These are phyloP conservation scores for Lateolabrax maculatus DNA, from an alignment of 2,797 vertebrate species.

Conservation along the genomic window DNA sequence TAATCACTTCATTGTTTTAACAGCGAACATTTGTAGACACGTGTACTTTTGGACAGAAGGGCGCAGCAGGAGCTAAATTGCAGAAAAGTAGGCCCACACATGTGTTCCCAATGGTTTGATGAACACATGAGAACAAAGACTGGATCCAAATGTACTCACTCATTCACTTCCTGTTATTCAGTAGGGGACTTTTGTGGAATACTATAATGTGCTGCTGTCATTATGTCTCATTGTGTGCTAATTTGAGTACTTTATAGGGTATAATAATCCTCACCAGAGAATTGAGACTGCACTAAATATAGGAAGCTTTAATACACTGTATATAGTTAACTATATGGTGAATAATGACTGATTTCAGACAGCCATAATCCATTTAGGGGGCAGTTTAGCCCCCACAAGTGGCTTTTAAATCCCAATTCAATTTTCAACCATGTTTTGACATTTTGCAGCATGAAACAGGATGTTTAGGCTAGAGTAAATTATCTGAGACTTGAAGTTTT, in stretches of 20 bases:
- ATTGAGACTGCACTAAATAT: background rate
- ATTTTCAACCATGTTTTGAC: background rate
- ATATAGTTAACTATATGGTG: background rate
- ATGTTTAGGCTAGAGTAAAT: conserved; percentile 8
- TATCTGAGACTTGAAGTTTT: background rate
- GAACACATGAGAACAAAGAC: background rate
- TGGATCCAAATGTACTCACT: background rate
- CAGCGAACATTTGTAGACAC: conserved; percentile 2
- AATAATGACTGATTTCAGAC: background rate
- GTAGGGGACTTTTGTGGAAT: background rate
- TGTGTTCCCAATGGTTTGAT: conserved; percentile 2
- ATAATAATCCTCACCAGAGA: background rate
- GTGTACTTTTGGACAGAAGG: conserved; percentile 6
- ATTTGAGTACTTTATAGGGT: background rate
- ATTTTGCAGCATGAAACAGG: conserved; percentile 3
- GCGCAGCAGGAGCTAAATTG: background rate
- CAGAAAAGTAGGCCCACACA: background rate
- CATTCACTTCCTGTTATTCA: background rate
- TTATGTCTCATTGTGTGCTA: background rate
- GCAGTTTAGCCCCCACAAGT: background rate
- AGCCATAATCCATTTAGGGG: background rate
- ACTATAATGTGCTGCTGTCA: background rate
- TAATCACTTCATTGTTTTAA: conserved; percentile 35
- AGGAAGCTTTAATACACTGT: too few relatives aligned
- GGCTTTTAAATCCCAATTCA: background rate